Percentiles rank a stretch among this genome's conserved stretches.
phyloP scores from a whole-genome alignment of 2,113 vertebrate species.

The Heterotis niloticus region DNA sequence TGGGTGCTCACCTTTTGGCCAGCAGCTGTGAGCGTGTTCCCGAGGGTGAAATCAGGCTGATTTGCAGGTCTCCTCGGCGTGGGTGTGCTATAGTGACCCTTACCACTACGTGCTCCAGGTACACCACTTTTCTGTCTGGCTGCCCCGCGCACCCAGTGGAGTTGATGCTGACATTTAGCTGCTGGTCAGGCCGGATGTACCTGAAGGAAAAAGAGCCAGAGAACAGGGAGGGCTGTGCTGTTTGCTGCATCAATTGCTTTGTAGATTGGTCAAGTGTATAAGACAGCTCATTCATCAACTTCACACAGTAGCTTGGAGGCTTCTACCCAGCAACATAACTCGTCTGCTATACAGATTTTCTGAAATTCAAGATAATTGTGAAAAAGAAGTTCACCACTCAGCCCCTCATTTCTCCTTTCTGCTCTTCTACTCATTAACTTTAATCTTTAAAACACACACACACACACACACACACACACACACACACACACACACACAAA shows the following conservation, averaged over 20 bases:
- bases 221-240: background rate
- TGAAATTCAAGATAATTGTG: background rate
- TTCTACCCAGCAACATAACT: background rate
- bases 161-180: constrained; percentile 63
- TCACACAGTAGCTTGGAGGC: too few species aligned
- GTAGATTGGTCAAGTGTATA: too few species aligned
- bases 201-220: constrained; percentile 48
- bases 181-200: constrained; percentile 76
- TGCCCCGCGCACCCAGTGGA: constrained; percentile 70
- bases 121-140: constrained; percentile 64
- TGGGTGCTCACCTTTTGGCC: constrained; percentile 72
- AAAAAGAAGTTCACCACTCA: background rate
- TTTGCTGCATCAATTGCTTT: too few species aligned
- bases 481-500: constrained; percentile 7
- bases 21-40: constrained; percentile 84
- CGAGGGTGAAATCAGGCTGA: constrained; percentile 77
- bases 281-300: background rate
- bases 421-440: background rate
- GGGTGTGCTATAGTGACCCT: constrained; percentile 74
- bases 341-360: background rate
- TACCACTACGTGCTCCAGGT: constrained; percentile 84
- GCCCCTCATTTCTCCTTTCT: background rate
- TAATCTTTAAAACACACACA: background rate
- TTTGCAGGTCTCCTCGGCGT: constrained; percentile 82
- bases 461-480: background rate